A percentile compares a stretch with the other conserved stretches of the same genome.
Conservation (phyloP, 2,888 invertebrate genomes). For the Tetragonula carbonaria region DNA sequence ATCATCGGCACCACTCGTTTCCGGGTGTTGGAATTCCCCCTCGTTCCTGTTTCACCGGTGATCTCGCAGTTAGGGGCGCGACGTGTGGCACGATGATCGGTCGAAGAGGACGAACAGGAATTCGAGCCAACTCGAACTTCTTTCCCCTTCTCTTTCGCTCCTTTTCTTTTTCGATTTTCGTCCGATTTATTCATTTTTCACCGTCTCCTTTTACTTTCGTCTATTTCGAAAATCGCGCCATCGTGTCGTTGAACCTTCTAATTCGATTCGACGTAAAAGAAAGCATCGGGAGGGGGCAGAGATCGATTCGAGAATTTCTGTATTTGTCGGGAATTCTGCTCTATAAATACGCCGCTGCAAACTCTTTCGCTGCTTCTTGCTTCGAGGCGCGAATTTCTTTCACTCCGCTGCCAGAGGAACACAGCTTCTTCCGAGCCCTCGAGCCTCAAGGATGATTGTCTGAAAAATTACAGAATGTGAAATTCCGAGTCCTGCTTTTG, state of each 20-base stretch:
- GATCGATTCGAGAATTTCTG: constrained; percentile 51
- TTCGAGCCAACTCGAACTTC: constrained; percentile 56
- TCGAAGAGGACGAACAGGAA: constrained; percentile 57
- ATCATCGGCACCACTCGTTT: constrained; percentile 24
- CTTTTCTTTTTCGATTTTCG: neutral
- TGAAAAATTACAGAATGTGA: neutral
- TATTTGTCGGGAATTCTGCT: constrained; percentile 42
- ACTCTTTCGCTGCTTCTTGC: constrained; percentile 1
- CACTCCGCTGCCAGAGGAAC: neutral
- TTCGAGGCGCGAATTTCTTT: constrained; percentile 11
- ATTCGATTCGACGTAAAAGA: constrained; percentile 50
- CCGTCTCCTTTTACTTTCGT: neutral
- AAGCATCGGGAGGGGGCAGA: neutral
- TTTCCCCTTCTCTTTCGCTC: constrained; percentile 46
- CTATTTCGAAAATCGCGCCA: constrained; percentile 49
- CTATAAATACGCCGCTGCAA: constrained; percentile 52
- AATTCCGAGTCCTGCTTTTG: neutral
- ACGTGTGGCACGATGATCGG: neutral
- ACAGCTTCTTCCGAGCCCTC: neutral
- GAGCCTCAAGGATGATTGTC: neutral
- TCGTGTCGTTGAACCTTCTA: constrained; percentile 22
- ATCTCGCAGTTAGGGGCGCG: constrained; percentile 10
- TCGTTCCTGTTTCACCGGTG: constrained; percentile 1
- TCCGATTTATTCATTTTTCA: constrained; percentile 3
- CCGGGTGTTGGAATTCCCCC: constrained; percentile 18